phyloP scores from a whole-genome alignment of 2,113 vertebrate species.

The Pardalotus punctatus region DNA sequence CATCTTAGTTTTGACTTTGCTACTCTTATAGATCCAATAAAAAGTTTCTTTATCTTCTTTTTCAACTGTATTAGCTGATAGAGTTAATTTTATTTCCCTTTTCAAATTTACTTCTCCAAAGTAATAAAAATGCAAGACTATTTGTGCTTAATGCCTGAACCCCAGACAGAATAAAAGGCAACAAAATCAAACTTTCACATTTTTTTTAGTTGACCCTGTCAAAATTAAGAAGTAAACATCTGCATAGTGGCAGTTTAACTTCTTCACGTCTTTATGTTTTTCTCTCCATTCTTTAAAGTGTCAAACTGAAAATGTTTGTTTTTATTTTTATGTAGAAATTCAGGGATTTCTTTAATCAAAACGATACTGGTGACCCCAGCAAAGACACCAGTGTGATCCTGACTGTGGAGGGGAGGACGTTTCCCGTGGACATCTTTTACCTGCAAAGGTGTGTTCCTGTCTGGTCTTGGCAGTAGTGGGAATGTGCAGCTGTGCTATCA shows the following conservation, averaged over 20 bases:
- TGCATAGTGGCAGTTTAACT: neutral
- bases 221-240: neutral
- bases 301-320: neutral
- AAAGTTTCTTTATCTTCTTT: neutral
- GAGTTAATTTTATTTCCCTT: neutral
- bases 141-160: neutral
- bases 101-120: neutral
- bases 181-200: neutral
- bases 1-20: neutral
- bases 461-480: neutral
- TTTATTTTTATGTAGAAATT: conserved; percentile 85
- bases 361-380: conserved; percentile 86
- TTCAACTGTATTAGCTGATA: neutral
- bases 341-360: conserved; percentile 95
- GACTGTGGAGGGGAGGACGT: conserved; percentile 91
- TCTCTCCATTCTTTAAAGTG: neutral
- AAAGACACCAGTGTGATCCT: conserved; percentile 96
- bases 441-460: conserved; percentile 85
- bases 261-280: neutral
- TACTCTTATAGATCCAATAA: neutral
- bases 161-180: neutral
- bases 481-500: neutral
- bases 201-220: neutral
- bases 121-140: neutral
- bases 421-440: conserved; percentile 97